Conservation (phyloP, 2,113 vertebrate genomes). For the Oreochromis spilurus region DNA sequence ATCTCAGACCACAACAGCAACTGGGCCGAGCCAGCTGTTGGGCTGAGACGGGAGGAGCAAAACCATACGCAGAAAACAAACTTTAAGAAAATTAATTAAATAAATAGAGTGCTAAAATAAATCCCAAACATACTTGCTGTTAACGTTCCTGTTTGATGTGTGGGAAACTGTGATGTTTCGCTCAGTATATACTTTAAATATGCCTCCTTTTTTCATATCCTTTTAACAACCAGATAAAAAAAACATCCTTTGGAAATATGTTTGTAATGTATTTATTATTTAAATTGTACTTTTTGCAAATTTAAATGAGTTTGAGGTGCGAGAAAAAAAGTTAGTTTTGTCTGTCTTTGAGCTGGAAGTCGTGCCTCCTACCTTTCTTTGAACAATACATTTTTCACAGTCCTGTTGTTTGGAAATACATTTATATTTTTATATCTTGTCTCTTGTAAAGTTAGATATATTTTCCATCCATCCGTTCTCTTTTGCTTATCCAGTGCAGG, state of each 20-base stretch:
- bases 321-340: background rate
- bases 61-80: background rate
- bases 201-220: rapidly evolving
- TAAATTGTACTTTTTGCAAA: background rate
- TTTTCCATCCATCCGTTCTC: background rate
- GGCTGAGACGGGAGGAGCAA: background rate
- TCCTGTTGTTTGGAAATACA: background rate
- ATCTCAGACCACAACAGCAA: background rate
- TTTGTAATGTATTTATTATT: background rate
- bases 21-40: background rate
- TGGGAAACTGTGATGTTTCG: background rate
- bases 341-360: background rate
- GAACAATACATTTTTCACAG: background rate
- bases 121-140: background rate
- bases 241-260: rapidly evolving
- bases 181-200: background rate
- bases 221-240: background rate
- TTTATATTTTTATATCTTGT: rapidly evolving
- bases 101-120: background rate
- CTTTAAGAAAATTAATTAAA: background rate
- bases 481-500: background rate
- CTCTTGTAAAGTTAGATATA: background rate
- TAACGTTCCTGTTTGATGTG: rapidly evolving
- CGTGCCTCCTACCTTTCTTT: rapidly evolving
- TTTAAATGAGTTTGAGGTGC: background rate